These are phyloP conservation scores for Stenchaetothrips biformis DNA, from an alignment of 2,888 invertebrate genomes.

Conservation along the genomic window DNA sequence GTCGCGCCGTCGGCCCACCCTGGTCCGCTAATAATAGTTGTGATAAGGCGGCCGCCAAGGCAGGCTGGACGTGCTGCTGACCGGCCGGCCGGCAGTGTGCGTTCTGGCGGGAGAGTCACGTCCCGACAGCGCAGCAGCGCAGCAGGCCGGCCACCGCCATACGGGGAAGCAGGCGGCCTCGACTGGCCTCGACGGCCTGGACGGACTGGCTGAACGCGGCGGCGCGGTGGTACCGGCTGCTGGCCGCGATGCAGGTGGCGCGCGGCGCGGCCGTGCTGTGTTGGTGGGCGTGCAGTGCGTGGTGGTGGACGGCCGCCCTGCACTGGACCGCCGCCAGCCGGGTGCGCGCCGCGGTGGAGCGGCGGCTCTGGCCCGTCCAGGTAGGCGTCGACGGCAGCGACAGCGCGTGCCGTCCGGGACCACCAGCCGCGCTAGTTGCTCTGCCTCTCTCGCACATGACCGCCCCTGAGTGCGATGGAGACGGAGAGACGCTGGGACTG, in stretches of 20 bases:
- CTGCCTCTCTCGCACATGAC: background rate
- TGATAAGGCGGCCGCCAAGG: too few relatives aligned
- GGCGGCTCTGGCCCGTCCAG: background rate
- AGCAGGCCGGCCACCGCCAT: background rate
- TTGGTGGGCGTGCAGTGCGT: slow-evolving; percentile 26
- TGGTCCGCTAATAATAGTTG: too few relatives aligned
- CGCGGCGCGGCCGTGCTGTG: slow-evolving; percentile 24
- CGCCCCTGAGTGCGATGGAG: background rate
- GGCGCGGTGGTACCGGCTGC: background rate
- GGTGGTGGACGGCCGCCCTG: slow-evolving; percentile 32
- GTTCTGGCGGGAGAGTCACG: background rate
- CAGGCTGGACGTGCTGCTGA: too few relatives aligned
- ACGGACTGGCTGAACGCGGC: background rate
- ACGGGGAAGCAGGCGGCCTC: background rate
- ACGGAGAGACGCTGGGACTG: background rate
- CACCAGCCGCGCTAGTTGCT: background rate
- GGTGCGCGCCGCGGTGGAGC: slow-evolving; percentile 20
- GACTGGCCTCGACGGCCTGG: background rate
- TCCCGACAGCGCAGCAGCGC: background rate
- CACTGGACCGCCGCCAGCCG: slow-evolving; percentile 39
- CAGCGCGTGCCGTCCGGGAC: background rate
- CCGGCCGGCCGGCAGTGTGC: too few relatives aligned
- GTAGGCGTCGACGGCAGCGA: background rate
- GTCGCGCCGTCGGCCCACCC: too few relatives aligned
- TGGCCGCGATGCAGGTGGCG: background rate